These are phyloP conservation scores for Orchesellides sinensis DNA, from an alignment of 2,888 invertebrate species.

Conservation along the genomic window DNA sequence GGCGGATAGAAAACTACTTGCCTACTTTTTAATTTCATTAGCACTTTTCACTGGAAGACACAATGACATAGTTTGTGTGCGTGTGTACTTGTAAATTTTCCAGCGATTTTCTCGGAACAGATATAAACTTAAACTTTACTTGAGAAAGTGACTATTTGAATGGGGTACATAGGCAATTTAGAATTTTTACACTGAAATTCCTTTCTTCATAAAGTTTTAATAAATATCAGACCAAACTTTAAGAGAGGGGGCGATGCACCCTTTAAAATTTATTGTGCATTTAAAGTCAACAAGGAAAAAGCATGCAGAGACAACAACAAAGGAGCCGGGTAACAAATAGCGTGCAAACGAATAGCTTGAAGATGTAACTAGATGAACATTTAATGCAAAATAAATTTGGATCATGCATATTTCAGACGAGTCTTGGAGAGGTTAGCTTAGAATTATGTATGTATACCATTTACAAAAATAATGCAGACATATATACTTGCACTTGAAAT, in stretches of 20 bases:
- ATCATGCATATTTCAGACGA: conserved; percentile 45
- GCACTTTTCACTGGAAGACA: conserved; percentile 50
- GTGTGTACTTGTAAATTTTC: not conserved
- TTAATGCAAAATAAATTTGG: conserved; percentile 56
- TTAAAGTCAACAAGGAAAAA: conserved; percentile 15
- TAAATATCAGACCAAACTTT: conserved; percentile 31
- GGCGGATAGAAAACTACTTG: conserved; percentile 24
- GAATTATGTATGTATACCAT: not conserved
- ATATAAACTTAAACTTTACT: not conserved
- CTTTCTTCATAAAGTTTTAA: conserved; percentile 20
- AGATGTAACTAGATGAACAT: conserved; percentile 52
- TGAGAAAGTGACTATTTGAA: not conserved
- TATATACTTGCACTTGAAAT: not conserved
- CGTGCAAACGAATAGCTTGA: conserved; percentile 36
- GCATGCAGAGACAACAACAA: conserved; percentile 25
- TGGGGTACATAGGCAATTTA: conserved; percentile 29
- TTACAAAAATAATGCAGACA: not conserved
- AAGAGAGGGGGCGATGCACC: not conserved
- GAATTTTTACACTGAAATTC: conserved; percentile 20
- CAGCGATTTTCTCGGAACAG: not conserved
- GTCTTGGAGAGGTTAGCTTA: not conserved
- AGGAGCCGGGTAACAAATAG: conserved; percentile 39
- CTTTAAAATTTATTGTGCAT: not conserved
- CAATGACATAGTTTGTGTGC: not conserved
- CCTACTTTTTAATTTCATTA: conserved; percentile 62